A percentile compares a stretch with the other conserved stretches of the same genome.
phyloP scores from a whole-genome alignment of 2,888 invertebrate species.

The Heliconius cydno region DNA sequence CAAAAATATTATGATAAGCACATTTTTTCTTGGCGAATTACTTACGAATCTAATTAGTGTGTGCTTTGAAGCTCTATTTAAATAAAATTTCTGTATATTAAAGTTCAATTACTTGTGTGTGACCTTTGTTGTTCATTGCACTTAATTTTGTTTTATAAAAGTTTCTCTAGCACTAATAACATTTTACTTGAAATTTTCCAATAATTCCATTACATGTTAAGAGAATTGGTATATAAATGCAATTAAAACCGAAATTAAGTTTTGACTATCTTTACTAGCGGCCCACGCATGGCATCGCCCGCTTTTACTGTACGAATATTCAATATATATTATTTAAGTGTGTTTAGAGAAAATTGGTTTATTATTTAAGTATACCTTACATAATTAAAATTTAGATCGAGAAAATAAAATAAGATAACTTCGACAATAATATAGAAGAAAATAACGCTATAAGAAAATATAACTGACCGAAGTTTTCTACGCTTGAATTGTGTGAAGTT shows the following conservation, averaged over 20 bases:
- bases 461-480: slow-evolving; percentile 37
- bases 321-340: no score
- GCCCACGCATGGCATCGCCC: no score
- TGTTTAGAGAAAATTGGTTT: no score
- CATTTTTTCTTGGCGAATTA: background rate
- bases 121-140: slow-evolving; percentile 19
- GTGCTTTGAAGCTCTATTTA: background rate
- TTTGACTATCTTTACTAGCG: background rate
- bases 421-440: slow-evolving; percentile 57
- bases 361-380: no score
- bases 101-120: background rate
- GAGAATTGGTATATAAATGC: background rate
- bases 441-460: slow-evolving; percentile 15
- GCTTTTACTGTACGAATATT: no score
- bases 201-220: background rate
- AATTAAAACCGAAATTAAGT: background rate
- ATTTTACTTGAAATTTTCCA: background rate
- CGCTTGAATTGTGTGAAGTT: slow-evolving; percentile 43
- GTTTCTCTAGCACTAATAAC: background rate
- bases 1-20: background rate
- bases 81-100: background rate
- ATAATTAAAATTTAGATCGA: no score
- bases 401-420: background rate
- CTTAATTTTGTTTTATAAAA: background rate
- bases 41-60: background rate